phyloP scores from a whole-genome alignment of 1,140 invertebrate genomes.

The Leptopilina clavipes region DNA sequence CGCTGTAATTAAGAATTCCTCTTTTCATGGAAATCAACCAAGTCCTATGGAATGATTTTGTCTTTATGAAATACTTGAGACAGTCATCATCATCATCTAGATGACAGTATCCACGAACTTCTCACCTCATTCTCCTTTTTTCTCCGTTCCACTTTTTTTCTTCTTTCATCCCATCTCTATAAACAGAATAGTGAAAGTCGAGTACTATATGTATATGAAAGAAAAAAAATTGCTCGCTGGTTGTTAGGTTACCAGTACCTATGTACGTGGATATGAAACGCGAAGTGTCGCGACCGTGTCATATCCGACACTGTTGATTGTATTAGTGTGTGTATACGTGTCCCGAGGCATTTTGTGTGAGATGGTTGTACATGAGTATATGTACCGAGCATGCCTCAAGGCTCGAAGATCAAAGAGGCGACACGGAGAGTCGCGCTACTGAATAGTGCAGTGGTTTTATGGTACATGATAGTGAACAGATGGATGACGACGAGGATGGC shows the following conservation, averaged over 20 bases:
- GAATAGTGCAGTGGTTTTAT: conserved; percentile 64
- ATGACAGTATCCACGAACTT: conserved; percentile 15
- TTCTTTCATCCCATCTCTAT: conserved; percentile 33
- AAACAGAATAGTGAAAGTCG: conserved; percentile 23
- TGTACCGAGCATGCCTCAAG: conserved; percentile 52
- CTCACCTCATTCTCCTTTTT: conserved; percentile 28
- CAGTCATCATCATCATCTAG: conserved; percentile 10
- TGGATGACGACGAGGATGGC: conserved; percentile 51
- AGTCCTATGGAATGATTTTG: not conserved
- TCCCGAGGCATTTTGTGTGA: not conserved
- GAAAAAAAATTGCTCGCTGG: not conserved
- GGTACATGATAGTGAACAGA: conserved; percentile 56
- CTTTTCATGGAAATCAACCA: not conserved
- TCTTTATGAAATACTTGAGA: not conserved
- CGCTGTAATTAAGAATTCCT: conserved; percentile 20
- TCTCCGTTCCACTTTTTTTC: conserved; percentile 9
- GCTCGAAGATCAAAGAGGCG: conserved; percentile 65
- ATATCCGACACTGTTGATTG: conserved; percentile 59
- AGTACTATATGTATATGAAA: conserved; percentile 15
- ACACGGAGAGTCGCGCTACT: conserved; percentile 55
- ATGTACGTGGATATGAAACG: conserved; percentile 42
- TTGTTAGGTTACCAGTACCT: not conserved
- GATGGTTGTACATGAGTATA: conserved; percentile 53
- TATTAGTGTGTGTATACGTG: not conserved
- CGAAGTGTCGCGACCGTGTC: conserved; percentile 64